A percentile compares a stretch with the other conserved stretches of the same genome.
phyloP scores from a whole-genome alignment of 2,113 vertebrate genomes.

The Notechis scutatus region DNA sequence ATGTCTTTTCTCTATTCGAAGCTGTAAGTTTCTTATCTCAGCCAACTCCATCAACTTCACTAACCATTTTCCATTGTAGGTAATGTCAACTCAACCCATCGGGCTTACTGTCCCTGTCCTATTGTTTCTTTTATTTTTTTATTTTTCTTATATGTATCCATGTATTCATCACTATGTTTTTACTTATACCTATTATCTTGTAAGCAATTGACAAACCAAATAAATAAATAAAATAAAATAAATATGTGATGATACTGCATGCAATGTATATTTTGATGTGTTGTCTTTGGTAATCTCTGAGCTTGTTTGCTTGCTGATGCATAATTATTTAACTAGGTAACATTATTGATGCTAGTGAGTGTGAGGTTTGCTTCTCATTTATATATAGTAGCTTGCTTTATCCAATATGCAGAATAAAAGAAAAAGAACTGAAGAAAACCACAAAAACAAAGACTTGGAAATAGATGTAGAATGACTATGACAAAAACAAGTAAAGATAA shows the following conservation, averaged over 20 bases:
- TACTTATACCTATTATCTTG: too few species aligned
- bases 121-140: too few species aligned
- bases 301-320: too few species aligned
- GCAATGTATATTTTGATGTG: not conserved
- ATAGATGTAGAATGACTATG: not conserved
- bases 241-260: not conserved
- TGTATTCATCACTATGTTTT: too few species aligned
- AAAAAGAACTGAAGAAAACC: not conserved
- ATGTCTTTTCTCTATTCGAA: not conserved
- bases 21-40: not conserved
- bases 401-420: not conserved
- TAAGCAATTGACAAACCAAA: too few species aligned
- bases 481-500: not conserved
- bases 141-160: too few species aligned
- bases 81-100: too few species aligned
- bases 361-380: not conserved
- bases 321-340: not conserved
- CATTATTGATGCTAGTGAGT: not conserved
- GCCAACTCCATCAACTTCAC: not conserved
- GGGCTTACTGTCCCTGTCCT: too few species aligned
- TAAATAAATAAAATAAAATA: too few species aligned
- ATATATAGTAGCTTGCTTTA: not conserved
- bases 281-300: not conserved
- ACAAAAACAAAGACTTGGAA: not conserved
- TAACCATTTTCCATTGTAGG: not conserved